phyloP scores from a whole-genome alignment of 2,797 vertebrate species.

The Rhinogobio ventralis region DNA sequence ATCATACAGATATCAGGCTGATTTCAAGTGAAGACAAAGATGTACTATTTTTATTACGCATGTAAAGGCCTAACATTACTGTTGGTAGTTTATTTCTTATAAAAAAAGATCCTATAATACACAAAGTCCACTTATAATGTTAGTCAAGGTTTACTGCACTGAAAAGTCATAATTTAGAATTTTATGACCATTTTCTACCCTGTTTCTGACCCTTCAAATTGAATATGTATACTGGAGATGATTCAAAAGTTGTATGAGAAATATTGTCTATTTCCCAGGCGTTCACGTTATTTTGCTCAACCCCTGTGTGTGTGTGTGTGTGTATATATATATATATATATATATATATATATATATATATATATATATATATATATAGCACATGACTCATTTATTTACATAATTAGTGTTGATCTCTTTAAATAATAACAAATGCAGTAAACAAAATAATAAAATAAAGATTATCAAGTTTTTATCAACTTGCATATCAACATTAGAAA shows the following conservation, averaged over 20 bases:
- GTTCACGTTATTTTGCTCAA: no score
- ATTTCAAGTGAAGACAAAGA: constrained; percentile 9
- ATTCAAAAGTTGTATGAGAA: not conserved
- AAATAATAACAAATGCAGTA: no score
- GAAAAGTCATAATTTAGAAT: not conserved
- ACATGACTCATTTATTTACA: no score
- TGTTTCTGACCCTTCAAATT: not conserved
- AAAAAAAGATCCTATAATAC: not conserved
- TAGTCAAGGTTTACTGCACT: not conserved
- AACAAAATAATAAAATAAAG: no score
- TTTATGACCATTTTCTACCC: not conserved
- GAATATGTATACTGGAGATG: not conserved
- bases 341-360: no score
- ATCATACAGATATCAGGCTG: not conserved
- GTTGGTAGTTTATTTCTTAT: not conserved
- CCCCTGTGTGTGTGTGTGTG: no score
- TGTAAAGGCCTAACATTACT: not conserved
- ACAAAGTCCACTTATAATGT: not conserved
- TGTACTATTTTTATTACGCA: not conserved
- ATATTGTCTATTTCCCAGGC: no score
- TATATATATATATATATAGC: no score
- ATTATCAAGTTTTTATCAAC: no score
- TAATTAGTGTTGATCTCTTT: no score
- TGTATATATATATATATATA: no score
- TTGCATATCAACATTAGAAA: no score